These are phyloP conservation scores for Muscicapa adusta DNA, from an alignment of 2,113 vertebrate genomes.

Conservation along the genomic window DNA sequence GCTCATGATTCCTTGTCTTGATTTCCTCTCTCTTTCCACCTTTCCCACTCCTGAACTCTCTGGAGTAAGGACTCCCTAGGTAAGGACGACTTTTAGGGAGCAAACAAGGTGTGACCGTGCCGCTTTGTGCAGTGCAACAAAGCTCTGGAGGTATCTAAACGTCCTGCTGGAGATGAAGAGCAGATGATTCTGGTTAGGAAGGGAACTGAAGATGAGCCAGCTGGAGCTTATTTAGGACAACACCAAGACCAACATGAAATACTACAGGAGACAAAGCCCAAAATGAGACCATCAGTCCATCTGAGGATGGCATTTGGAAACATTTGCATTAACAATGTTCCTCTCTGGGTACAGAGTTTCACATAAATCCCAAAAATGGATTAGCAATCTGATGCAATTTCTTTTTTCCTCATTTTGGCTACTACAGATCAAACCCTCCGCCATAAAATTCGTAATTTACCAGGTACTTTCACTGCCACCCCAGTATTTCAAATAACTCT, in stretches of 20 bases:
- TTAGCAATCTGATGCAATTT: not conserved
- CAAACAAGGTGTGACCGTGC: not conserved
- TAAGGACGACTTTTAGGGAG: not conserved
- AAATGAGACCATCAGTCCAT: not conserved
- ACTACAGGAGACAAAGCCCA: not conserved
- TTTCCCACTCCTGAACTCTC: not conserved
- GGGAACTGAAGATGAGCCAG: not conserved
- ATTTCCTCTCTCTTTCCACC: not conserved
- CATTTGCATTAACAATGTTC: not conserved
- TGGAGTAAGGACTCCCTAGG: not conserved
- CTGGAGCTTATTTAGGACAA: not conserved
- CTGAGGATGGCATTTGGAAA: not conserved
- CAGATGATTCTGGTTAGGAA: not conserved
- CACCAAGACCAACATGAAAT: not conserved
- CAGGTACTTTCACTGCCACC: not conserved
- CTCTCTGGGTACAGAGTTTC: not conserved
- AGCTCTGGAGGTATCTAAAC: not conserved
- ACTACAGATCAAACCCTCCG: not conserved
- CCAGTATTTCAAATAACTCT: not conserved
- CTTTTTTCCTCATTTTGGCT: not conserved
- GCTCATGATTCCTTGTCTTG: not conserved
- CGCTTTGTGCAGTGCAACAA: not conserved
- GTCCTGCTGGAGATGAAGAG: not conserved
- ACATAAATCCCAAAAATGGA: not conserved
- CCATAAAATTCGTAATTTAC: not conserved